phyloP scores from a whole-genome alignment of 2,113 vertebrate species.

The Lota lota region DNA sequence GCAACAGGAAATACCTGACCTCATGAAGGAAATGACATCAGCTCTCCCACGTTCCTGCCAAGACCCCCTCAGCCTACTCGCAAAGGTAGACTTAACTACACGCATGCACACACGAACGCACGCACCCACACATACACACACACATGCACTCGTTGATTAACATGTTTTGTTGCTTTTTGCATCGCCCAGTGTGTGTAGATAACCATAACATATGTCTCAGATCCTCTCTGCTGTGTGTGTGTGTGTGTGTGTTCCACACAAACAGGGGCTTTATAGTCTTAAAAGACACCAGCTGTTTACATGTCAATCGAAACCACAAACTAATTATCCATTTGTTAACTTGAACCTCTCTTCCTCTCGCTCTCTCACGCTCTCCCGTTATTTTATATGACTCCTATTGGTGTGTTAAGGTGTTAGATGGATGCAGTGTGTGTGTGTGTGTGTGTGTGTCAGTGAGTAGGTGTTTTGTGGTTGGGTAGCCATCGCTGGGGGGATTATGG shows the following conservation, averaged over 20 bases:
- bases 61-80: constrained; percentile 84
- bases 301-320: constrained; percentile 33
- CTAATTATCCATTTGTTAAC: constrained; percentile 11
- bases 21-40: constrained; percentile 50
- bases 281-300: constrained; percentile 50
- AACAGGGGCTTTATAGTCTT: constrained; percentile 34
- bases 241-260: constrained; percentile 34
- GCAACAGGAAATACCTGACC: constrained; percentile 74
- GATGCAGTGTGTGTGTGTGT: constrained; percentile 3
- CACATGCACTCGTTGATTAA: constrained; percentile 4
- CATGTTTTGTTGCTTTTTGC: constrained; percentile 16
- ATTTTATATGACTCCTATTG: constrained; percentile 12
- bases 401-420: constrained; percentile 9
- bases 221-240: constrained; percentile 29
- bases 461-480: neutral
- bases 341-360: constrained; percentile 28
- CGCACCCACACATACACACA: neutral
- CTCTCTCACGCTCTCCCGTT: constrained; percentile 18
- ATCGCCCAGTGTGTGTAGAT: constrained; percentile 27
- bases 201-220: constrained; percentile 30
- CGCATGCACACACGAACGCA: neutral
- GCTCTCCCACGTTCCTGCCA: constrained; percentile 71
- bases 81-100: constrained; percentile 80
- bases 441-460: neutral
- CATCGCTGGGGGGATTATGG: neutral